Conservation (phyloP, 2,888 invertebrate species). For the Papilio protenor region DNA sequence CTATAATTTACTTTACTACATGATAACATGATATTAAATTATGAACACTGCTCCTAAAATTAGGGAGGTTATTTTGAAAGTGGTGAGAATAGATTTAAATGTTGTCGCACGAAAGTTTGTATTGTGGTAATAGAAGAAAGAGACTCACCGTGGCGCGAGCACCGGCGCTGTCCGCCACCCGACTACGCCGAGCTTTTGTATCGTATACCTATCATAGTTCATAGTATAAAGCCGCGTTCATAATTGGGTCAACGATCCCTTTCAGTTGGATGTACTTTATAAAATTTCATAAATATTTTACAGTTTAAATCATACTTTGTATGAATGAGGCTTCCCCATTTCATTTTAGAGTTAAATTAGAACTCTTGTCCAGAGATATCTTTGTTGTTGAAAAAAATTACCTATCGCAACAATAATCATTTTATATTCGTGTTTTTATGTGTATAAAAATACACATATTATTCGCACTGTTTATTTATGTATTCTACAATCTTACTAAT, state of each 20-base stretch:
- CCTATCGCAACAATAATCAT: too few relatives aligned
- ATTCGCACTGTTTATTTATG: too few relatives aligned
- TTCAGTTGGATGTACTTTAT: not conserved
- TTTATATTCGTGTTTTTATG: too few relatives aligned
- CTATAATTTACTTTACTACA: not conserved
- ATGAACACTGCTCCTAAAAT: not conserved
- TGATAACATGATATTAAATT: not conserved
- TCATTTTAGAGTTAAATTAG: too few relatives aligned
- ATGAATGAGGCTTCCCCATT: too few relatives aligned
- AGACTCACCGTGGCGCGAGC: constrained; percentile 51
- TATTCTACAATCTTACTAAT: too few relatives aligned
- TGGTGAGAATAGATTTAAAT: not conserved
- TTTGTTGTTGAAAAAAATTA: too few relatives aligned
- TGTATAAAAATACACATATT: too few relatives aligned
- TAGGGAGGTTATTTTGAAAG: not conserved
- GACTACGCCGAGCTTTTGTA: constrained; percentile 62
- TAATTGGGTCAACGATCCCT: constrained; percentile 42
- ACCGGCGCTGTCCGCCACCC: constrained; percentile 61
- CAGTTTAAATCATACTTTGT: not conserved
- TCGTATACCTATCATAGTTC: constrained; percentile 58
- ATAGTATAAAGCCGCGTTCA: constrained; percentile 56
- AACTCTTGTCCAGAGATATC: too few relatives aligned
- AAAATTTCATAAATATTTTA: not conserved
- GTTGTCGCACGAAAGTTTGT: constrained; percentile 49
- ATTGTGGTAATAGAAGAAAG: constrained; percentile 48